Percentiles rank a stretch among this genome's conserved stretches.
These are phyloP conservation scores for Rotaria sp. DNA, from an alignment of 2,888 invertebrate species.

Conservation along the genomic window DNA sequence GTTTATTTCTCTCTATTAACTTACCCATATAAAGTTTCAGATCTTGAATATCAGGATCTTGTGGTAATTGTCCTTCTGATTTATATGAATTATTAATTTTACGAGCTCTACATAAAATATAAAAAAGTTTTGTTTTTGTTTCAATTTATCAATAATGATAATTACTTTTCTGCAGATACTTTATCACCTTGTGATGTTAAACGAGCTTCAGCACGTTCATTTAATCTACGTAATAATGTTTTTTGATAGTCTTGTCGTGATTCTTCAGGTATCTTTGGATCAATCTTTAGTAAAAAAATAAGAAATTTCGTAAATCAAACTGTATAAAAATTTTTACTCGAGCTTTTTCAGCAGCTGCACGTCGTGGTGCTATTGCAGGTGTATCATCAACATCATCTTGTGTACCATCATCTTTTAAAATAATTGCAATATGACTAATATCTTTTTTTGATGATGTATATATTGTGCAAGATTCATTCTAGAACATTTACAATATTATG, in stretches of 20 bases:
- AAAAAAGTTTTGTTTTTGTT: neutral
- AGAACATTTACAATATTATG: too few relatives aligned
- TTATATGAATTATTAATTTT: constrained; percentile 94
- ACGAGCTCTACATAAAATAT: constrained; percentile 59
- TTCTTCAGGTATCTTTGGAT: constrained; percentile 72
- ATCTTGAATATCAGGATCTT: constrained; percentile 82
- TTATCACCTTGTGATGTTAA: constrained; percentile 61
- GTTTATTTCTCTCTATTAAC: too few relatives aligned
- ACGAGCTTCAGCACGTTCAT: constrained; percentile 83
- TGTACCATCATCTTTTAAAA: constrained; percentile 67
- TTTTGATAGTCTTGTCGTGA: constrained; percentile 92
- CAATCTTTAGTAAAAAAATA: too few relatives aligned
- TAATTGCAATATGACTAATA: constrained; percentile 86
- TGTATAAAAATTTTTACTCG: neutral
- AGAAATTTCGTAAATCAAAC: neutral
- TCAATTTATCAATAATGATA: neutral
- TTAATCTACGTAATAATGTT: constrained; percentile 78
- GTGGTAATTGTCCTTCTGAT: constrained; percentile 78
- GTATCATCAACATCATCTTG: constrained; percentile 59
- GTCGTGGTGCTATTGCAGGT: constrained; percentile 56
- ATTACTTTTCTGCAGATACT: constrained; percentile 48
- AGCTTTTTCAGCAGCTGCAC: neutral
- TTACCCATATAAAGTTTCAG: constrained; percentile 81
- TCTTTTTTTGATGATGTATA: constrained; percentile 87
- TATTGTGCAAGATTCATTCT: constrained; percentile 70